Conservation (phyloP, 2,797 vertebrate genomes). For the Darevskia mixta region DNA sequence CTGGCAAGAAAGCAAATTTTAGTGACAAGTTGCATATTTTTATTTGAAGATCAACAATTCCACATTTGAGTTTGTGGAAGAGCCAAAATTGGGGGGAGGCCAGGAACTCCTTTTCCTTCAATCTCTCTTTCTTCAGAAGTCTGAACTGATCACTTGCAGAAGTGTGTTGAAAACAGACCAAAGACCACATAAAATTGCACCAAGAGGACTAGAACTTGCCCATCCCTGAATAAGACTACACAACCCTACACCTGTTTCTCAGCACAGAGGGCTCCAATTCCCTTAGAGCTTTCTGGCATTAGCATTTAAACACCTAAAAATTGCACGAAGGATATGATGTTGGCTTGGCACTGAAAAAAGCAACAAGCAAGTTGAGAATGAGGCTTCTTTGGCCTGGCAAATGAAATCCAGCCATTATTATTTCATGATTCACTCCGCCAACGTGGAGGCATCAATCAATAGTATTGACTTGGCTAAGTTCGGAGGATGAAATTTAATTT, state of each 20-base stretch:
- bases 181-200: neutral
- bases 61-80: neutral
- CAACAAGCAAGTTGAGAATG: slow-evolving; percentile 33
- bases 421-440: slow-evolving; percentile 45
- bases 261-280: neutral
- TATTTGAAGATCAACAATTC: neutral
- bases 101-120: neutral
- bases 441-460: slow-evolving; percentile 69
- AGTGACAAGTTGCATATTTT: neutral
- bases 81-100: neutral
- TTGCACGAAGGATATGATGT: neutral
- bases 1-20: neutral
- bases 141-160: neutral
- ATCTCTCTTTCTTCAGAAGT: neutral
- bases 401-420: slow-evolving; percentile 53
- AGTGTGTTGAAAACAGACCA: neutral
- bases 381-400: neutral
- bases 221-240: no score
- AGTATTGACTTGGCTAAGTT: slow-evolving; percentile 68
- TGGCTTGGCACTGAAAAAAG: slow-evolving; percentile 11
- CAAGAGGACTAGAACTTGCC: neutral
- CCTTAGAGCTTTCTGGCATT: neutral
- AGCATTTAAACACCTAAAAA: neutral
- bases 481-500: slow-evolving; percentile 64
- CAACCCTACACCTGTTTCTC: neutral